phyloP scores from a whole-genome alignment of 2,888 invertebrate genomes.

The Rapana venosa region DNA sequence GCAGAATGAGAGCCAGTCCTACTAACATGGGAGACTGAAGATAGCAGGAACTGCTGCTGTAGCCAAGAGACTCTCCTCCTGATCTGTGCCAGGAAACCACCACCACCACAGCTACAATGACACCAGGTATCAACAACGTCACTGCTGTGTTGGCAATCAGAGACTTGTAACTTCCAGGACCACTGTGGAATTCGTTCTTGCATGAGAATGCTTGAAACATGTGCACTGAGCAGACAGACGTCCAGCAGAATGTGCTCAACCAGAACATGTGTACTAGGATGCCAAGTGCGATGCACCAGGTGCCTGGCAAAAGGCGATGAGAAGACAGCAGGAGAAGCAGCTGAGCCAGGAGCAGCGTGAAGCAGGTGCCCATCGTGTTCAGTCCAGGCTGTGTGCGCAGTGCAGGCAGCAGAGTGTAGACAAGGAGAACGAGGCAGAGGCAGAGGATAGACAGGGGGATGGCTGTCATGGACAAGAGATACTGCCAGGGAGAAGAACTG shows the following conservation, averaged over 20 bases:
- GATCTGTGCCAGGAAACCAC: neutral
- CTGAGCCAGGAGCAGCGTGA: conserved; percentile 30
- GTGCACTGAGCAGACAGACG: conserved; percentile 37
- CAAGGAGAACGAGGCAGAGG: conserved; percentile 9
- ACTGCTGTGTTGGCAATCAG: neutral
- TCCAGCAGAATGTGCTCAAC: conserved; percentile 44
- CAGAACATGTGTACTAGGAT: conserved; percentile 37
- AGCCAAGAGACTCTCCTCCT: conserved; percentile 29
- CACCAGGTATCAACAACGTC: neutral
- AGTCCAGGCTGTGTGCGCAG: conserved; percentile 40
- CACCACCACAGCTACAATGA: conserved; percentile 30
- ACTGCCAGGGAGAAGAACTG: conserved; percentile 1
- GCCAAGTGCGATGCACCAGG: conserved; percentile 39
- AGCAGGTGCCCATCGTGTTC: conserved; percentile 29
- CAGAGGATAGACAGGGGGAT: conserved; percentile 28
- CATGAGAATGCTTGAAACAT: conserved; percentile 43
- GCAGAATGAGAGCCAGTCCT: conserved; percentile 26
- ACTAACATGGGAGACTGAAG: conserved; percentile 27
- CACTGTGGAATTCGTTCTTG: neutral
- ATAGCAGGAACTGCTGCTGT: conserved; percentile 35
- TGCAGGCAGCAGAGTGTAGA: conserved; percentile 21
- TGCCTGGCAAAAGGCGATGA: neutral
- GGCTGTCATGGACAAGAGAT: conserved; percentile 20
- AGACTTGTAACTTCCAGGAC: neutral
- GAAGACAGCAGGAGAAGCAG: conserved; percentile 32